Base-by-base conservation (phyloP, 2,113 vertebrate species). In the Thoracochromis brauschi region DNA sequence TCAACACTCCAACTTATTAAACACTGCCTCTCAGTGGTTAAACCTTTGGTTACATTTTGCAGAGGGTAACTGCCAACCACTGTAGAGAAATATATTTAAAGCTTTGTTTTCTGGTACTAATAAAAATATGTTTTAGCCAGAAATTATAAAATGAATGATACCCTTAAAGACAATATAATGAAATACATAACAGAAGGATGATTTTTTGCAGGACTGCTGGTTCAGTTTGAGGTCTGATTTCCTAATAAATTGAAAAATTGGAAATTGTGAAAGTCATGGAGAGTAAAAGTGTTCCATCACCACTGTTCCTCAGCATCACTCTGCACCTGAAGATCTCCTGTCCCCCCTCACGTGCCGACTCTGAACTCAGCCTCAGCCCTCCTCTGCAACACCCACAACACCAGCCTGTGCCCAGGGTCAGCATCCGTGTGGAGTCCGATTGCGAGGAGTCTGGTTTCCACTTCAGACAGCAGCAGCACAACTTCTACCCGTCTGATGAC, bases 241-340 rank as follows among this genome's bases (percentile, higher is more conserved):
- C 17, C 7, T 51, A 51, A 78, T 51, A 12, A 58, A 81, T 8
- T 29, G 29, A 7, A 42, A 16, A n/a, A 79, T 6, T 29, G 29
- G 11, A 42, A 16, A 33, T 21, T 60, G 75, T 79, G 83, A 83
- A 58, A 58, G 85, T 16, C 26, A 47, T 83, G 10, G 21, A 80
- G 45, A 88, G 55, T 81, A 29, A 84, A 85, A 51, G 49, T 92
- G 87, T 93, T 86, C 84, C 90, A 55, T 75, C 89, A 55, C 65
- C 73, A 84, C 88, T 94, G 85, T 94, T 88, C 90, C 88, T 78
- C 96, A 98, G 98, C 45, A 97, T 98, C 93, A 98, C 97, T 4
- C 95, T 98, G 24, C 97, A 97, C 95, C 96, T 98, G 96, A 98
- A 97, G 97, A 98, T 98, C 90, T 97, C 97, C 45, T 98, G 97